Evolutionary conservation across 2,888 invertebrate genomes (phyloP).

Genomic region (Mimumesa dahlbomi): DNA sequence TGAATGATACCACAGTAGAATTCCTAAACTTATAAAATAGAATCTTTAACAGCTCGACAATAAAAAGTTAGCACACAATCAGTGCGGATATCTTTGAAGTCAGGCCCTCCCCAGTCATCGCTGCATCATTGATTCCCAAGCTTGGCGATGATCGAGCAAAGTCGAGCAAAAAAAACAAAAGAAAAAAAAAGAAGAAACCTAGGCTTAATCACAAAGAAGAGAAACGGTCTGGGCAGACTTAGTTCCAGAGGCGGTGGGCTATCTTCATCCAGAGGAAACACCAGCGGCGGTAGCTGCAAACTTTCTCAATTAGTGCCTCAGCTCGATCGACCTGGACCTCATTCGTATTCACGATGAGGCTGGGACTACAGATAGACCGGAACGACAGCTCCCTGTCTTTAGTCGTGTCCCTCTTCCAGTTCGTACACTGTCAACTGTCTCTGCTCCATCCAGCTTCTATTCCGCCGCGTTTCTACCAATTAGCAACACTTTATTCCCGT

Average conservation of each 20-base stretch:
- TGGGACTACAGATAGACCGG: conserved; percentile 59
- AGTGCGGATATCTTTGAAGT: too few relatives aligned
- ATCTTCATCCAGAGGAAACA: conserved; percentile 55
- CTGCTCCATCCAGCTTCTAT: too few relatives aligned
- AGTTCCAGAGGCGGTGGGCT: conserved; percentile 33
- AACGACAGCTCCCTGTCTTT: conserved; percentile 32
- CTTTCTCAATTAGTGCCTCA: conserved; percentile 73
- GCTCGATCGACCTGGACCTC: conserved; percentile 69
- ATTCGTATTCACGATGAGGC: conserved; percentile 72
- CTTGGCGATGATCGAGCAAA: not conserved
- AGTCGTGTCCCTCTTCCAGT: not conserved
- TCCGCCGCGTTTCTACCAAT: too few relatives aligned
- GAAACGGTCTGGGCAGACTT: not conserved
- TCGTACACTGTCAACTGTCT: conserved; percentile 8
- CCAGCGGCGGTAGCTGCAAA: conserved; percentile 55
- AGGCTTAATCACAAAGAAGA: conserved; percentile 48
- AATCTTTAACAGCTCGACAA: too few relatives aligned
- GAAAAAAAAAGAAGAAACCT: conserved; percentile 33
- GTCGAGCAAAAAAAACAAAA: too few relatives aligned
- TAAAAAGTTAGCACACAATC: too few relatives aligned
- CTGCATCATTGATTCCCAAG: not conserved
- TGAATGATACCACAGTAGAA: too few relatives aligned
- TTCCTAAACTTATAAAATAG: too few relatives aligned
- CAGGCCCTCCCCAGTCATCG: too few relatives aligned
- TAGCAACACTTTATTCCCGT: too few relatives aligned